Evolutionary conservation across 2,797 vertebrate genomes (phyloP), one percentile per base, ranked within the genome.

Genomic region (Chelon labrosus): DNA sequence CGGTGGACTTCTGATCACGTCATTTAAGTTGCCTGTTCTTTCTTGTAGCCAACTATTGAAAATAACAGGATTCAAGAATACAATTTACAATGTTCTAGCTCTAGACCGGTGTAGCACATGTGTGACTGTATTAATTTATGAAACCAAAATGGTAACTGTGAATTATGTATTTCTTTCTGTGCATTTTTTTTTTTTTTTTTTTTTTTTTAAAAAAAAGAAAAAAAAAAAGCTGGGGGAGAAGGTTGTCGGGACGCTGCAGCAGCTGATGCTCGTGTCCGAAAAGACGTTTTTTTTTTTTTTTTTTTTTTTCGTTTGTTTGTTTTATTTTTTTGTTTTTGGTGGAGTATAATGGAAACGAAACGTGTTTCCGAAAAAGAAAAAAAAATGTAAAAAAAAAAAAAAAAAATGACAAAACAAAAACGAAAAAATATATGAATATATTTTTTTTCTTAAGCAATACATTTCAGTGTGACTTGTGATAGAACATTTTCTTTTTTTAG

Each of bases 381-480:
- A 80, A 83, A 83, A 75, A 73, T 13, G 3, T 2, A 37, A 62
- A 82, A 77, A 83, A 77, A 63, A 35, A 52, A 51, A 51, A 65
- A 66, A 80, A 42, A 70, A 75, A 82, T 71, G 76, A 65, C 58
- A 73, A 20, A 73, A 81, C 73, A 88, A 90, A 85, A 66, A 19
- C 2, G 7, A 85, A 91, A 86, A 92, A 94, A 94, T 92, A 92
- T 94, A 94, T 94, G 90, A 94, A 94, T 93, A 94, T 95, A 95
- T 95, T 94, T 95, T 95, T 95, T 96, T 95, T 95, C 95, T 96
- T 94, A 95, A 96, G 95, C 95, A 96, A 96, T 96, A 96, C 95
- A 96, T 96, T 96, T 96, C 95, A 95, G 94, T 96, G 95, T 96
- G 95, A 95, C 95, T 95, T 96, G 95, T 96, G 94, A 96, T 96